Conservation (phyloP, 2,797 vertebrate species). For the Spinibarbus caldwelli region DNA sequence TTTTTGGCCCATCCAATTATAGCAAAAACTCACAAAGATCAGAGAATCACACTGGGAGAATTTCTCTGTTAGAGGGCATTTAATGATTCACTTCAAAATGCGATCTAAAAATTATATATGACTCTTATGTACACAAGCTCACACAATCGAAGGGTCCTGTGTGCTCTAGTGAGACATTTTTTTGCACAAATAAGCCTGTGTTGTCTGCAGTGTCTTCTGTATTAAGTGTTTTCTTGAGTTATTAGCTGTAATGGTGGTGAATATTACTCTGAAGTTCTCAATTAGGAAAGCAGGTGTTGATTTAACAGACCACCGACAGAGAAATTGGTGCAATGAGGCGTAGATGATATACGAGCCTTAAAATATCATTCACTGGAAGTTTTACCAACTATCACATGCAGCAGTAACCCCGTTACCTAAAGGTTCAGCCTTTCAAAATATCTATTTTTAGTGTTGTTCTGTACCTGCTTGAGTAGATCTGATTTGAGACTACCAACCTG, state of each 20-base stretch:
- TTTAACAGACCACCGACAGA: conserved; percentile 49
- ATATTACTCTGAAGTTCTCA: conserved; percentile 45
- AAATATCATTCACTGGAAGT: conserved; percentile 29
- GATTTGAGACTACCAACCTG: neutral
- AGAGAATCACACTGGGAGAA: conserved; percentile 18
- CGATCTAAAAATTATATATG: conserved; percentile 14
- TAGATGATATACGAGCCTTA: conserved; percentile 29
- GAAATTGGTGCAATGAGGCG: conserved; percentile 12
- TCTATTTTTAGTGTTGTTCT: neutral
- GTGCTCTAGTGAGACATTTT: neutral
- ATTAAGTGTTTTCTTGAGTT: conserved; percentile 31
- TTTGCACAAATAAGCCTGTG: neutral
- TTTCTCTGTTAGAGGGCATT: conserved; percentile 40
- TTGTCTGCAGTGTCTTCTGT: conserved; percentile 13
- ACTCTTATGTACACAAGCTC: neutral
- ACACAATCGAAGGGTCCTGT: neutral
- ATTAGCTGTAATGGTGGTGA: conserved; percentile 35
- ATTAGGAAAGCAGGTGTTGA: conserved; percentile 59
- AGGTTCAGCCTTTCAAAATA: neutral
- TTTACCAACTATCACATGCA: neutral
- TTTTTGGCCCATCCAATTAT: conserved; percentile 25
- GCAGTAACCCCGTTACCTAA: neutral
- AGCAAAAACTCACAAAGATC: conserved; percentile 35
- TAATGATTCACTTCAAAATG: conserved; percentile 43
- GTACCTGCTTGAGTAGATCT: conserved; percentile 1